These are phyloP conservation scores for Diadophis punctatus DNA, from an alignment of 2,113 vertebrate genomes.

Conservation along the genomic window DNA sequence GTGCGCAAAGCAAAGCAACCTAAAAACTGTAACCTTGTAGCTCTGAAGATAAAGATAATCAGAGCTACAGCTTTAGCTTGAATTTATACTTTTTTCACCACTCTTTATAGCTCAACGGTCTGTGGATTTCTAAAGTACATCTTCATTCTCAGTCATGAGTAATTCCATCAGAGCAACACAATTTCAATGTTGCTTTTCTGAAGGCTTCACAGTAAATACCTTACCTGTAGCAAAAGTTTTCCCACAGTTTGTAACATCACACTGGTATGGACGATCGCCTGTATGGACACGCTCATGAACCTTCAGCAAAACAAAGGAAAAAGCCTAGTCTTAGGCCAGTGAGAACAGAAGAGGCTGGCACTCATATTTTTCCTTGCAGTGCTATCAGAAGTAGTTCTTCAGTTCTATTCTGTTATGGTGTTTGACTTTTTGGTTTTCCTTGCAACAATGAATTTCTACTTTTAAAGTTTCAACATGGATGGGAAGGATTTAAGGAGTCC, in stretches of 20 bases:
- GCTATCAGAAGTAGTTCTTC: background rate
- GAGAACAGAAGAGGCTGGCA: background rate
- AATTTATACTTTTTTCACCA: background rate
- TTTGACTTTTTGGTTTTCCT: background rate
- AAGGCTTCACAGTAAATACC: background rate
- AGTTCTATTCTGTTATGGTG: background rate
- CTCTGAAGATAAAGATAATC: background rate
- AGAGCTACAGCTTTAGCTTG: background rate
- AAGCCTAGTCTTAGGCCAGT: background rate
- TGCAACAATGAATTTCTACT: background rate
- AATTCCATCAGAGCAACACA: background rate
- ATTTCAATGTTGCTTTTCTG: background rate
- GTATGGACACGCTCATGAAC: constrained; percentile 80
- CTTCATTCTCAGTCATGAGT: background rate
- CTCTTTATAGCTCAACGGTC: fast-evolving
- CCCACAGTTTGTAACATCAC: constrained; percentile 73
- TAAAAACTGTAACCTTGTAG: background rate
- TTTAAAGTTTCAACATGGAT: background rate
- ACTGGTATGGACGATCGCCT: constrained; percentile 73
- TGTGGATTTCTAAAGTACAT: background rate
- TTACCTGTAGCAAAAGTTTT: constrained; percentile 81
- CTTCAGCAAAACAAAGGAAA: constrained; percentile 51
- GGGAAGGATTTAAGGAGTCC: background rate
- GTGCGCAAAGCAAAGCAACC: background rate
- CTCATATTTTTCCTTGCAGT: background rate